Evolutionary conservation across 2,113 vertebrate genomes (phyloP).

Genomic region (Miniopterus natalensis): DNA sequence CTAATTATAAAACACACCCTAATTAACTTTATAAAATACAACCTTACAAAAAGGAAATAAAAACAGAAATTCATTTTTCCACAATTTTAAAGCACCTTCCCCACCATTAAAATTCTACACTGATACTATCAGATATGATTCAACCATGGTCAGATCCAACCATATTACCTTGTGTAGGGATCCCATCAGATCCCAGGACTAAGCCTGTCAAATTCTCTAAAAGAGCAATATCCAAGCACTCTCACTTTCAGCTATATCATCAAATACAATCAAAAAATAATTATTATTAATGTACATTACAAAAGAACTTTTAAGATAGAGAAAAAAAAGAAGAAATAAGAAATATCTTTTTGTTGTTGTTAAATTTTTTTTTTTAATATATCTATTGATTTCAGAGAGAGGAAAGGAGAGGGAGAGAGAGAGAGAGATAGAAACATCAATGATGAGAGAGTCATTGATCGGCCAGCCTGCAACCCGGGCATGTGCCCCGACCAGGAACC

Average conservation of each 20-base stretch:
- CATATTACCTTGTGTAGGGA: background rate
- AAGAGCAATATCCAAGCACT: background rate
- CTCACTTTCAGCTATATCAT: background rate
- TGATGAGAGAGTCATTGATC: too few species aligned
- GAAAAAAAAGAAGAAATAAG: background rate
- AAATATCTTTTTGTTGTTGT: too few species aligned
- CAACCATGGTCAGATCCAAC: background rate
- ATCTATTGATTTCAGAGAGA: too few species aligned
- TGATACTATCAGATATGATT: background rate
- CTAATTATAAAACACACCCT: background rate
- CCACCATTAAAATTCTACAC: background rate
- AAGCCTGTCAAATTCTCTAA: background rate
- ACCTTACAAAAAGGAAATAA: background rate
- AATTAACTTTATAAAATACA: slow-evolving; percentile 7
- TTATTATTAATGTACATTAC: background rate
- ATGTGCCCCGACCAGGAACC: too few species aligned
- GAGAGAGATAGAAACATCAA: too few species aligned
- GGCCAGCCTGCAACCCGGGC: too few species aligned
- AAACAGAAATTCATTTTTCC: slow-evolving; percentile 15
- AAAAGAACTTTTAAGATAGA: background rate
- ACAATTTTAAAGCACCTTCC: slow-evolving; percentile 32
- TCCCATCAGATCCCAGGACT: background rate
- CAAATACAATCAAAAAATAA: background rate
- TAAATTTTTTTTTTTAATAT: too few species aligned
- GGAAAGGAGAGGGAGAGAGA: too few species aligned